phyloP scores from a whole-genome alignment of 2,888 invertebrate species.

The Dascillus cervinus region DNA sequence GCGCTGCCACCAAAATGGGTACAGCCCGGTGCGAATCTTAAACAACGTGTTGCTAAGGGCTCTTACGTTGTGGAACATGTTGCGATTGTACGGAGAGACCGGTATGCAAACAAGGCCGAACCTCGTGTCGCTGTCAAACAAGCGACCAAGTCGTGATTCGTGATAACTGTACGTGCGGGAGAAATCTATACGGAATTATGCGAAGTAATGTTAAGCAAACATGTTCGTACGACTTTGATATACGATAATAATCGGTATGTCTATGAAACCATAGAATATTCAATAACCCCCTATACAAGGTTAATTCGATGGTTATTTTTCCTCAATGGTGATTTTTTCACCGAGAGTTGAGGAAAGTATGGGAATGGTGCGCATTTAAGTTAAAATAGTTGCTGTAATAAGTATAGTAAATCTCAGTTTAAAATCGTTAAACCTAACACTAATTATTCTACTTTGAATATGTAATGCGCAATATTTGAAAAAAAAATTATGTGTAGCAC shows the following conservation, averaged over 20 bases:
- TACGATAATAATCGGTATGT: constrained; percentile 13
- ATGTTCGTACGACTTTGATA: constrained; percentile 12
- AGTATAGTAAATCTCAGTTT: too few relatives aligned
- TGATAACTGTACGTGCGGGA: constrained; percentile 15
- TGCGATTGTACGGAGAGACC: constrained; percentile 18
- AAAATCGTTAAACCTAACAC: too few relatives aligned
- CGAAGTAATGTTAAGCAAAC: constrained; percentile 15
- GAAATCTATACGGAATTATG: constrained; percentile 15
- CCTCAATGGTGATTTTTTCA: too few relatives aligned
- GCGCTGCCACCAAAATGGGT: constrained; percentile 10
- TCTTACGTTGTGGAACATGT: constrained; percentile 12
- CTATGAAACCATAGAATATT: too few relatives aligned
- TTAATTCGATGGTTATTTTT: too few relatives aligned
- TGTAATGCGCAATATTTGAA: too few relatives aligned
- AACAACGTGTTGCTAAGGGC: constrained; percentile 20
- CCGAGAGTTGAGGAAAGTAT: too few relatives aligned
- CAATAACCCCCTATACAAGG: too few relatives aligned
- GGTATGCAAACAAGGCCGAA: constrained; percentile 22
- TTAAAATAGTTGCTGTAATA: too few relatives aligned
- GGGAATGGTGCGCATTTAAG: too few relatives aligned
- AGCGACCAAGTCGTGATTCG: constrained; percentile 18
- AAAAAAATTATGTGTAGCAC: too few relatives aligned
- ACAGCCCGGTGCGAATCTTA: not conserved
- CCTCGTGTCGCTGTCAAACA: constrained; percentile 18
- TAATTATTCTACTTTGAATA: too few relatives aligned